Base-by-base conservation (phyloP, 2,113 vertebrate species). In the Chlorocebus sabaeus region DNA sequence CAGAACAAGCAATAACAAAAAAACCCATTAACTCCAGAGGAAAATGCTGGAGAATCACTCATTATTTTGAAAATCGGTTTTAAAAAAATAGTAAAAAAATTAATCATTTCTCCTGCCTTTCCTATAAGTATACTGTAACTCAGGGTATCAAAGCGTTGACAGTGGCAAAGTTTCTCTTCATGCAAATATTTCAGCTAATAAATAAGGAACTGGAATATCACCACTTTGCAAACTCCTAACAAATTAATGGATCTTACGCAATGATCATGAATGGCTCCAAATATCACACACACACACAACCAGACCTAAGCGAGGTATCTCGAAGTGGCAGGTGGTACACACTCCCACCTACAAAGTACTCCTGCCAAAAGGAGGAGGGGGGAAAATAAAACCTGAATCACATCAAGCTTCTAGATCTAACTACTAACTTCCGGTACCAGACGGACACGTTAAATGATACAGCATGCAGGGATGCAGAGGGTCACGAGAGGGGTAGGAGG, bases 401-500 rank as follows among this genome's bases (percentile, higher is more conserved):
- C 50, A 30, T 45, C 48, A 61, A 89, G 93, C 13, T 67, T 82
- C 84, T 40, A n/a, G 23, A 92, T 59, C 72, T 68, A 38, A 68
- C 30, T n/a, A 73, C n/a, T 68, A 61, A 70, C 45, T 72, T 23
- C 79, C 8, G 16, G 48, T 45, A 11, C 20, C 57, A 61, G 55
- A 64, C 0, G 4, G 57, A 40, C 70, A 30, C 8, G 40, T 50
- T 61, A 82, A 67, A 1, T 75, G 73, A 50, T 35, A 64, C 61
- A 64, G 61, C 61, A 64, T 32, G 61, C 27, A 32, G 11, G 61
- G 61, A 64, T 32, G 61, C 12, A 64, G 61, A 64, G 61, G 61
- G 11, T 13, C 27, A 32, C 13, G 2, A 32, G 5, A 64, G 0
- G 13, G 61, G 61, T 1, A 5, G 22, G 35, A 2, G 35, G 35